Evolutionary conservation across 2,888 invertebrate species (phyloP).

Genomic region (Eurois occulta): DNA sequence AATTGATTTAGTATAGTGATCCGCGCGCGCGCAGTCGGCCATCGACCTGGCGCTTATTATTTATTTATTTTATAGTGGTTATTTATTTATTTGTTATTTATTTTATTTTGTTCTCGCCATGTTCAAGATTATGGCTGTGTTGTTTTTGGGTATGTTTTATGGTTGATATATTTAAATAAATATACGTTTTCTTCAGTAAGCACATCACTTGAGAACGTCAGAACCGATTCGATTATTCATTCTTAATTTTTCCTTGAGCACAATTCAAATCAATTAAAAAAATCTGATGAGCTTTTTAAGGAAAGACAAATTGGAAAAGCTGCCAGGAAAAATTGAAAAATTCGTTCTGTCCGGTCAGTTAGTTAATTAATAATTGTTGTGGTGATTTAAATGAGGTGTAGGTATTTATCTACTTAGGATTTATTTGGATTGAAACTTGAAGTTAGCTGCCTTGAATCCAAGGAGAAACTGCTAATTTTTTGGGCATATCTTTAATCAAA

Average conservation of each 20-base stretch:
- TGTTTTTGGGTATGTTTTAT: conserved; percentile 75
- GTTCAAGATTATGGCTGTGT: conserved; percentile 74
- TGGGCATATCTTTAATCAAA: neutral
- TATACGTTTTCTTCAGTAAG: neutral
- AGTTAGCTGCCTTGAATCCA: neutral
- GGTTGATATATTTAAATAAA: too few species aligned
- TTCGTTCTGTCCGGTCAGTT: neutral
- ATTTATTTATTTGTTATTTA: conserved; percentile 55
- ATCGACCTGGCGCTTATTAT: conserved; percentile 69
- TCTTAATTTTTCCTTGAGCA: neutral
- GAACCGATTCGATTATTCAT: neutral
- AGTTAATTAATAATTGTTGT: neutral
- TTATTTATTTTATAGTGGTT: conserved; percentile 65
- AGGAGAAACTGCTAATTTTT: neutral
- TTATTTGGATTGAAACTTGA: neutral
- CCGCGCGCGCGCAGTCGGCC: conserved; percentile 70
- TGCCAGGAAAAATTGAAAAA: neutral
- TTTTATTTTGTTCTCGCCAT: conserved; percentile 69
- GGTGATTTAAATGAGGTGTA: neutral
- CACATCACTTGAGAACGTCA: neutral
- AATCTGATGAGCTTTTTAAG: neutral
- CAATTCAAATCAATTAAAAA: neutral
- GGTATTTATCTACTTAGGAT: neutral
- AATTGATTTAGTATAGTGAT: conserved; percentile 77
- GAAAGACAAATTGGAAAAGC: neutral